These are phyloP conservation scores for Hyposoter dolosus DNA, from an alignment of 2,888 invertebrate genomes.

Conservation along the genomic window DNA sequence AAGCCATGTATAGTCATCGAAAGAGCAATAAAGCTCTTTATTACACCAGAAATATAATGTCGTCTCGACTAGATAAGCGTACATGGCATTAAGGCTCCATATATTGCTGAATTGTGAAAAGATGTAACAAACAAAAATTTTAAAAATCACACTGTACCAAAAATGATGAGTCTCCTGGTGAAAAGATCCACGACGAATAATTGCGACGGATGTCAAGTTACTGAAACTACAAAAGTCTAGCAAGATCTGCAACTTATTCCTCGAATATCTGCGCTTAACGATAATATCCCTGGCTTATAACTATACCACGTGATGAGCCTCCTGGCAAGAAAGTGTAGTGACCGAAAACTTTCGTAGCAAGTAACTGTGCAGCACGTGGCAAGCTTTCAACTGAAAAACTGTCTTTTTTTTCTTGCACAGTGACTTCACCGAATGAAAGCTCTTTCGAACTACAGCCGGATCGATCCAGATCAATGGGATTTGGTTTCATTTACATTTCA, in stretches of 20 bases:
- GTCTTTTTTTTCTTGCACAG: not conserved
- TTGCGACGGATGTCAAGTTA: not conserved
- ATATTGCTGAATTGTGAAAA: not conserved
- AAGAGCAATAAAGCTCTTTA: conserved; percentile 37
- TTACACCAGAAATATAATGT: conserved; percentile 24
- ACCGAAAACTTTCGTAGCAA: not conserved
- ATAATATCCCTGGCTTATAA: not conserved
- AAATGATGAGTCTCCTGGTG: no score
- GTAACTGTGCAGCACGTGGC: not conserved
- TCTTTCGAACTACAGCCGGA: not conserved
- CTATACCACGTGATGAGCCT: not conserved
- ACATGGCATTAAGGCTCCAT: not conserved
- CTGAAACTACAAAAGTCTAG: not conserved
- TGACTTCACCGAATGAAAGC: not conserved
- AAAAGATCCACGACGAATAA: not conserved
- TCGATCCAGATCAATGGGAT: not conserved
- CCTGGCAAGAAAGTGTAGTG: not conserved
- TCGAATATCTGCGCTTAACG: not conserved
- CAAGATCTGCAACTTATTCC: not conserved
- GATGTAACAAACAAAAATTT: no score
- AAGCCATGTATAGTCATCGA: conserved; percentile 14
- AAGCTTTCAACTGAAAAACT: not conserved
- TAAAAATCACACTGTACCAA: no score
- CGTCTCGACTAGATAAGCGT: conserved; percentile 26
- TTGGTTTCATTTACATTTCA: not conserved